A percentile compares a stretch with the other conserved stretches of the same genome.
Evolutionary conservation across 2,113 vertebrate species (phyloP).

Genomic region (Prunella fulvescens): DNA sequence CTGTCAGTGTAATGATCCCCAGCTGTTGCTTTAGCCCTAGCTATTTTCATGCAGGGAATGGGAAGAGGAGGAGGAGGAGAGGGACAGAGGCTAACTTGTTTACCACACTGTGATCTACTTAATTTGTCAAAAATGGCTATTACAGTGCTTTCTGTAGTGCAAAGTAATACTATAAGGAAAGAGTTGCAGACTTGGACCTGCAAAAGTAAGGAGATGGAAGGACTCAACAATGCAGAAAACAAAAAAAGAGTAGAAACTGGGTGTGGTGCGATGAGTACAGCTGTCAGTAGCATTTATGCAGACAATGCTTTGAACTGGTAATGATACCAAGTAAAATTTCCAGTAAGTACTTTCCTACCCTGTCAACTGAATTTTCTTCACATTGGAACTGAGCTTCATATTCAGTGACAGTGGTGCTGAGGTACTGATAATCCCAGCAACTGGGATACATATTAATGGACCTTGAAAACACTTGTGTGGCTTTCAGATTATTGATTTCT

Average conservation of each 20-base stretch:
- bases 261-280: neutral
- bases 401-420: neutral
- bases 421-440: neutral
- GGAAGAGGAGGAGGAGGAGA: slow-evolving; percentile 34
- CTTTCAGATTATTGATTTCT: neutral
- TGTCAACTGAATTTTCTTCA: slow-evolving; percentile 9
- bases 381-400: neutral
- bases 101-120: neutral
- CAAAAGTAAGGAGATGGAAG: neutral
- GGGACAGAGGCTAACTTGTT: slow-evolving; percentile 35
- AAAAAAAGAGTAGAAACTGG: neutral
- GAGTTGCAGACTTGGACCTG: neutral
- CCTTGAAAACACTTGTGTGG: neutral
- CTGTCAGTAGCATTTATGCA: slow-evolving; percentile 31
- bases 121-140: neutral
- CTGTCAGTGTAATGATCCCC: slow-evolving; percentile 75
- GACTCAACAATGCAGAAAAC: neutral
- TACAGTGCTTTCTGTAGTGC: neutral
- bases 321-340: slow-evolving; percentile 5
- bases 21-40: slow-evolving; percentile 74
- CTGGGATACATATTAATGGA: neutral
- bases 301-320: slow-evolving; percentile 45
- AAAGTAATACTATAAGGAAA: neutral
- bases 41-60: slow-evolving; percentile 60
- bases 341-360: neutral